Conservation (phyloP, 2,797 vertebrate species). For the Eptatretus atami region DNA sequence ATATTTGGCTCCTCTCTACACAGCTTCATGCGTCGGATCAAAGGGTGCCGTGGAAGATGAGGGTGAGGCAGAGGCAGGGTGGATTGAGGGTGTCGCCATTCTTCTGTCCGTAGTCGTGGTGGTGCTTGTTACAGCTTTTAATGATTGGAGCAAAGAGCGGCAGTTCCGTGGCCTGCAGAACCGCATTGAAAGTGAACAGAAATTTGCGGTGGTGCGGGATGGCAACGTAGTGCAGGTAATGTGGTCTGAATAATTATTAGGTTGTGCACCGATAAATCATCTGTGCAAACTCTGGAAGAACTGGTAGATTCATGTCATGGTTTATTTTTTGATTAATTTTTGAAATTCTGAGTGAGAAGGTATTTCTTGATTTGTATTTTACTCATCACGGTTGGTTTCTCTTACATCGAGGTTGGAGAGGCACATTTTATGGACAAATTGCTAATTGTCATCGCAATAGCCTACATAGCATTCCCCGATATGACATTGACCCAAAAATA, state of each 20-base stretch:
- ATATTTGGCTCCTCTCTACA: slow-evolving; percentile 4
- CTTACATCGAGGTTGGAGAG: no score
- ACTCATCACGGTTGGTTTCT: no score
- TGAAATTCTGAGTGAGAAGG: no score
- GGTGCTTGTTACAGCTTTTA: slow-evolving; percentile 84
- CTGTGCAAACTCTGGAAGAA: no score
- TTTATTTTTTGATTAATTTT: no score
- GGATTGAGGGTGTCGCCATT: slow-evolving; percentile 91
- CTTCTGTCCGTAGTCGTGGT: slow-evolving; percentile 76
- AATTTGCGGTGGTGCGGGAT: slow-evolving; percentile 61
- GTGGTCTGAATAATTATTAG: slow-evolving; percentile 45
- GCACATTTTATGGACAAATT: no score
- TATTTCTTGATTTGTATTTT: no score
- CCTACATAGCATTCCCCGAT: no score
- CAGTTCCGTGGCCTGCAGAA: slow-evolving; percentile 86
- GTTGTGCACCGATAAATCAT: slow-evolving; percentile 18
- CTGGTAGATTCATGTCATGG: no score
- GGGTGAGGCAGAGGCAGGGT: slow-evolving; percentile 63
- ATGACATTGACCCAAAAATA: no score
- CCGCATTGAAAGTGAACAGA: slow-evolving; percentile 91
- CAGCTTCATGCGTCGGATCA: slow-evolving; percentile 35
- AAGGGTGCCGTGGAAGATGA: slow-evolving; percentile 42
- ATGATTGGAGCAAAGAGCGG: slow-evolving; percentile 97
- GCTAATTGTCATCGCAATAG: no score
- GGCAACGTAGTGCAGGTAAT: slow-evolving; percentile 64